phyloP scores from a whole-genome alignment of 2,113 vertebrate species.

The Eidolon helvum region DNA sequence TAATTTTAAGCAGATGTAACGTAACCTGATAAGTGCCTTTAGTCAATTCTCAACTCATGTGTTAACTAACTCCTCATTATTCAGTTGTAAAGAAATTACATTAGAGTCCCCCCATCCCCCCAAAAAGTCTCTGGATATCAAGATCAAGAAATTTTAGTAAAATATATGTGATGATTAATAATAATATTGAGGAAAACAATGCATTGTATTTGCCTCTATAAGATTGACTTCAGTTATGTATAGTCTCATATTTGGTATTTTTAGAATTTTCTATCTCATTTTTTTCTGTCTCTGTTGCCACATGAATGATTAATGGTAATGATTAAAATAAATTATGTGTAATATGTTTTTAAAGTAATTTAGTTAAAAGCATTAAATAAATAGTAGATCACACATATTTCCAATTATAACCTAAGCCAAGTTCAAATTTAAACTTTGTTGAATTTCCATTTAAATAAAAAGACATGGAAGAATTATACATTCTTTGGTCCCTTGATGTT shows the following conservation, averaged over 20 bases:
- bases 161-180: neutral
- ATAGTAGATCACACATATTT: conserved; percentile 16
- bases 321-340: conserved; percentile 12
- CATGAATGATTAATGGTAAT: neutral
- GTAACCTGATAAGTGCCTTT: neutral
- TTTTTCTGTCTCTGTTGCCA: neutral
- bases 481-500: neutral
- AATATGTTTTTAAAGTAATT: neutral
- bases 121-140: neutral
- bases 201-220: neutral
- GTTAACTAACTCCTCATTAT: neutral
- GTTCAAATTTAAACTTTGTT: neutral
- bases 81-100: neutral
- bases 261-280: neutral
- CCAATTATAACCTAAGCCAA: neutral
- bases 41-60: neutral
- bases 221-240: neutral
- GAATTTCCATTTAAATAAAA: neutral
- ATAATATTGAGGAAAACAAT: neutral
- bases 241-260: neutral
- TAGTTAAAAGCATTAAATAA: neutral
- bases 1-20: neutral
- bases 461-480: no score
- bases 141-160: neutral
- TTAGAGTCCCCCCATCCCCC: neutral